Evolutionary conservation across 2,113 vertebrate genomes (phyloP).

Genomic region (Scomber colias): DNA sequence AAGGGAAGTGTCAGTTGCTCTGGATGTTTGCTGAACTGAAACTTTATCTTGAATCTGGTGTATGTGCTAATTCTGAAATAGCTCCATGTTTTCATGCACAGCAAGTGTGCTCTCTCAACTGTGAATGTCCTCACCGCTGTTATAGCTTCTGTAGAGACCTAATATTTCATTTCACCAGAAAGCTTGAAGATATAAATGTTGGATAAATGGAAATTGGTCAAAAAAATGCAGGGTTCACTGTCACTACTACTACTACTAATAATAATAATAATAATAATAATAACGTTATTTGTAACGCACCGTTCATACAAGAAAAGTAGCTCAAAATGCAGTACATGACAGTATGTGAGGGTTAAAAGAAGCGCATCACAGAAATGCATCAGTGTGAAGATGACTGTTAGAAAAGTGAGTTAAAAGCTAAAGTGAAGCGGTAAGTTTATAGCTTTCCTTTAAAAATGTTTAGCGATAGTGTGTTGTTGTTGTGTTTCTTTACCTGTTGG

Average conservation of each 20-base stretch:
- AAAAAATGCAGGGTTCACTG: slow-evolving; percentile 3
- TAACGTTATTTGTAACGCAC: too few species aligned
- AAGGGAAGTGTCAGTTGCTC: slow-evolving; percentile 71
- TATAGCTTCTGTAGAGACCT: slow-evolving; percentile 13
- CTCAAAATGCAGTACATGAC: too few species aligned
- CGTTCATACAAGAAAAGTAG: too few species aligned
- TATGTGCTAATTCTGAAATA: slow-evolving; percentile 68
- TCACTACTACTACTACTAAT: not conserved
- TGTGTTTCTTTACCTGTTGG: too few species aligned
- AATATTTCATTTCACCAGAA: slow-evolving; percentile 35
- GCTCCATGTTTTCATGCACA: slow-evolving; percentile 41
- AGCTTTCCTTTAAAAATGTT: too few species aligned
- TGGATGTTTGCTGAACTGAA: slow-evolving; percentile 70
- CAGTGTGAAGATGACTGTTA: too few species aligned
- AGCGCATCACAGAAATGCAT: too few species aligned
- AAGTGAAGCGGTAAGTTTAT: too few species aligned
- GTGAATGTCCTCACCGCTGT: not conserved
- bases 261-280: too few species aligned
- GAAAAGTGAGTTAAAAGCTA: too few species aligned
- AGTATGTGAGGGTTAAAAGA: too few species aligned
- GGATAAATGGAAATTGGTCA: slow-evolving; percentile 6
- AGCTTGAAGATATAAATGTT: not conserved
- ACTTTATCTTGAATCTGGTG: slow-evolving; percentile 75
- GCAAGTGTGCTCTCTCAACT: slow-evolving; percentile 17
- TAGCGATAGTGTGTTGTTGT: too few species aligned